Percentiles rank a stretch among this genome's conserved stretches.
These are phyloP conservation scores for chimpanzee (Pan troglodytes) DNA, from an alignment of 2,113 vertebrate species.

Conservation along the genomic window NHGRI_mPanTro3-v2.1_pri NC_072403.2:19254501-19255000, in stretches of 20 bases:
- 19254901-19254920: not conserved
- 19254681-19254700: not conserved
- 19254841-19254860: not conserved
- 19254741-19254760: not conserved
- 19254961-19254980: not conserved
- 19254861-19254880: too few relatives aligned
- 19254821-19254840: not conserved
- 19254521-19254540: not conserved
- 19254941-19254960: rapidly evolving
- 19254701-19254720: not conserved
- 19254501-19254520: too few relatives aligned
- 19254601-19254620: not conserved
- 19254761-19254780: not conserved
- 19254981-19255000: not conserved
- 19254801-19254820: rapidly evolving
- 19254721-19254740: not conserved
- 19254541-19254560: not conserved
- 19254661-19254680: not conserved
- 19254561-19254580: not conserved
- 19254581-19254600: slow-evolving; percentile 13
- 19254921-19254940: not conserved
- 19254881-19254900: not conserved
- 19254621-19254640: slow-evolving; percentile 16
- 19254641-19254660: not conserved
- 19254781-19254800: not conserved